Base-by-base conservation (phyloP, 2,113 vertebrate genomes). In the Dunckerocampus dactyliophorus region DNA sequence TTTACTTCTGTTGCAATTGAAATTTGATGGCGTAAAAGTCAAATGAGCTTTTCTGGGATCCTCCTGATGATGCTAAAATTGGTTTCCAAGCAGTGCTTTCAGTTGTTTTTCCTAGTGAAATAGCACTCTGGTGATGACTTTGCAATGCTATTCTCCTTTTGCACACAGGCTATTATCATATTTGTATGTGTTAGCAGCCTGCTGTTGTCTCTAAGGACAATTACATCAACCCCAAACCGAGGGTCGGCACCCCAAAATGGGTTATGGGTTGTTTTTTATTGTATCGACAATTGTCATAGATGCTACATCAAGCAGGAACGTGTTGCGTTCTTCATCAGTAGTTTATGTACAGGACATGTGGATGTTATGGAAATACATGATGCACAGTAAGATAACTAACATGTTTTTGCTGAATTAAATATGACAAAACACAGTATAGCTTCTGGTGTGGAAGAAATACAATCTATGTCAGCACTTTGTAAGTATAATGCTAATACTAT, bases 121-220 rank as follows among this genome's bases (percentile, higher is more conserved):
- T 57, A 42, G 63, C 14, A 43, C 24, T 28, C 16, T 2, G 0
- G 6, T 56, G 49, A 67, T 17, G 21, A 31, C 47, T 39, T 62
- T 42, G 39, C 39, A 42, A 42, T 42, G 37, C 19, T 6, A 16
- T 43, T 9, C 3, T 61, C 54, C 17, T 43, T 20, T 28, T 47
- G 13, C 52, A 51, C 20, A 55, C 3, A 24, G 43, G 37, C 24
- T 43, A 31, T 34, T 61, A 54, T 1, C 17, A 24, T 12, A 24
- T 55, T 8, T 42, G 51, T 52, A 42, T 47, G 47, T 15, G 28
- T 65, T 65, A 55, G 46, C 56, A 46, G 15, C 54, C 48, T 51
- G 21, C 54, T 53, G 31, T 46, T 9, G 34, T 34, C 24, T 15
- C 39, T 8, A 10, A 39, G 37, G 2, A 50, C 11, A 14, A 22